Percentiles rank a stretch among this genome's conserved stretches.
phyloP scores from a whole-genome alignment of 2,888 invertebrate species.

The Cabera pusaria region DNA sequence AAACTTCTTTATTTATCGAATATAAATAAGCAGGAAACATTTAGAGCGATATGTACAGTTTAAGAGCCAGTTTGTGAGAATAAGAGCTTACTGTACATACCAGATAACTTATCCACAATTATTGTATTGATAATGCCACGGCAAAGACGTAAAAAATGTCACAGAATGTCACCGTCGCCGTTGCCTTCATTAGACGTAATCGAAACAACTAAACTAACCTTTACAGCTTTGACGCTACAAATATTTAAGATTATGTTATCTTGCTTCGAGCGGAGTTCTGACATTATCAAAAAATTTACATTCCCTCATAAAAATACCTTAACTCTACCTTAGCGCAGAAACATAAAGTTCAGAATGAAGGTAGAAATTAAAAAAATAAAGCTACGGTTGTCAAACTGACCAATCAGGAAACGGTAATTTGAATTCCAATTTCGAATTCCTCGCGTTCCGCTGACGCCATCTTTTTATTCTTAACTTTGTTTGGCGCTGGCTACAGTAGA shows the following conservation, averaged over 20 bases:
- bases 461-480: slow-evolving; percentile 40
- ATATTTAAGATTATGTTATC: slow-evolving; percentile 63
- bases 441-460: slow-evolving; percentile 56
- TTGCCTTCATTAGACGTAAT: slow-evolving; percentile 1
- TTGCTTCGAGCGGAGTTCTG: slow-evolving; percentile 48
- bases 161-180: slow-evolving; percentile 2
- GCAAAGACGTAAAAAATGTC: not conserved
- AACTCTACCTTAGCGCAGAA: slow-evolving; percentile 15
- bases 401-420: slow-evolving; percentile 51
- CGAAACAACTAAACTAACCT: slow-evolving; percentile 33
- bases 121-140: no score
- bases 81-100: no score
- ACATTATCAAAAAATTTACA: slow-evolving; percentile 44
- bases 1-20: no score
- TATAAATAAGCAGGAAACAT: no score
- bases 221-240: slow-evolving; percentile 44
- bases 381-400: slow-evolving; percentile 52
- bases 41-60: no score
- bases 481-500: slow-evolving; percentile 26
- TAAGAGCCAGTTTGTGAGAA: no score
- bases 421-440: slow-evolving; percentile 61
- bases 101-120: no score
- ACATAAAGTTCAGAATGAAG: slow-evolving; percentile 28
- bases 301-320: slow-evolving; percentile 15
- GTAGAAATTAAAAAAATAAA: slow-evolving; percentile 36